A percentile compares a stretch with the other conserved stretches of the same genome.
Evolutionary conservation across 2,888 invertebrate species (phyloP).

Genomic region (Leptarthrus brevirostris): DNA sequence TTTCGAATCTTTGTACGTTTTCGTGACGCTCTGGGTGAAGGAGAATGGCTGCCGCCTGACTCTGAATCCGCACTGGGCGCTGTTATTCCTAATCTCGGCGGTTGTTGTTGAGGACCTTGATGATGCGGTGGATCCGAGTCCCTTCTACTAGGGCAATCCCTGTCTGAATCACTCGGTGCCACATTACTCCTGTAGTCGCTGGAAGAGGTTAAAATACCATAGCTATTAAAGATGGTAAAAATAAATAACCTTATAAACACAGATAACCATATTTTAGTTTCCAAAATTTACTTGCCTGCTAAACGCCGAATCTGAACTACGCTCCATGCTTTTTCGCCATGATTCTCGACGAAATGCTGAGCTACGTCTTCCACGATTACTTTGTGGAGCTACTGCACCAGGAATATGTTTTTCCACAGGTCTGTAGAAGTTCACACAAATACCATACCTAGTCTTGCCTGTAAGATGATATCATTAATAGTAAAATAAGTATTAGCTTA

Average conservation of each 20-base stretch:
- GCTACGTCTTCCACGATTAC: conserved; percentile 64
- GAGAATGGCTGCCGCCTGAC: conserved; percentile 88
- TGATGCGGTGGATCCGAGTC: conserved; percentile 72
- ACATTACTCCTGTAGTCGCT: conserved; percentile 94
- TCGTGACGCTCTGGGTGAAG: conserved; percentile 84
- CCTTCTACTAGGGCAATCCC: conserved; percentile 81
- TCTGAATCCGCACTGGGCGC: conserved; percentile 82
- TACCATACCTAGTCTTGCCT: conserved; percentile 88
- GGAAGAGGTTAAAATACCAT: conserved; percentile 69
- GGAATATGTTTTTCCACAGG: conserved; percentile 79
- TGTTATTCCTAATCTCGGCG: conserved; percentile 74
- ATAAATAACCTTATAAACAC: conserved; percentile 44
- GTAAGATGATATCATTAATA: no score
- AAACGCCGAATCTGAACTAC: conserved; percentile 92
- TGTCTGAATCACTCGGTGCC: conserved; percentile 90
- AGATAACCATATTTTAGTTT: background rate
- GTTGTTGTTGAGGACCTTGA: conserved; percentile 59
- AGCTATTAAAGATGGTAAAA: conserved; percentile 63
- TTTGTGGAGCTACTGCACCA: conserved; percentile 56
- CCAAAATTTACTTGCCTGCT: conserved; percentile 78
- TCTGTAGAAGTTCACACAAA: conserved; percentile 98
- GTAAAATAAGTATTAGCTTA: background rate
- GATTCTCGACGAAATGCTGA: conserved; percentile 82
- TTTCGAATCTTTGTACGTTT: conserved; percentile 86
- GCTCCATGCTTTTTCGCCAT: conserved; percentile 92